These are phyloP conservation scores for Pseudochaenichthys georgianus DNA, from an alignment of 2,797 vertebrate genomes.

Conservation along the genomic window DNA sequence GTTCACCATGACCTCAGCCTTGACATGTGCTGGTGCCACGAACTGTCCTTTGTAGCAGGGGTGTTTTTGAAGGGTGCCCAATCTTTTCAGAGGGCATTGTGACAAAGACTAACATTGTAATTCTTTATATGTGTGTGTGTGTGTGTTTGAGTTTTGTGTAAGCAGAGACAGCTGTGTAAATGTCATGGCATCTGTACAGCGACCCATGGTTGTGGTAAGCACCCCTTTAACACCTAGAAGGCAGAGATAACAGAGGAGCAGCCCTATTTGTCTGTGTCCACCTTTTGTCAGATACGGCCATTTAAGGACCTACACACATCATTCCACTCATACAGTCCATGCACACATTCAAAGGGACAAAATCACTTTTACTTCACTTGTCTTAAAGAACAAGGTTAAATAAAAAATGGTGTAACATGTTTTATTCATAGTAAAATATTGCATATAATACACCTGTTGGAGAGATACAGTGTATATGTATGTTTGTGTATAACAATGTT, in stretches of 20 bases:
- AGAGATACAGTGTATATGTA: too few relatives aligned
- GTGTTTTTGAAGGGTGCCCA: constrained; percentile 72
- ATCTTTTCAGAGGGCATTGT: constrained; percentile 72
- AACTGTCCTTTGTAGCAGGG: constrained; percentile 65
- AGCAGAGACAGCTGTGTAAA: constrained; percentile 58
- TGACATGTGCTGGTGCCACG: constrained; percentile 65
- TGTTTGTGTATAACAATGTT: background rate
- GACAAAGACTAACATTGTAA: constrained; percentile 73
- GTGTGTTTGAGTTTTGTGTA: constrained; percentile 1
- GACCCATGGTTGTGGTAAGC: constrained; percentile 31
- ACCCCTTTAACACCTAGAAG: constrained; percentile 47
- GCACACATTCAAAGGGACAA: background rate
- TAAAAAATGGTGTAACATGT: background rate
- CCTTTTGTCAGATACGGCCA: constrained; percentile 20
- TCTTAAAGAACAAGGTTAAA: constrained; percentile 1
- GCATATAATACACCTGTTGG: too few relatives aligned
- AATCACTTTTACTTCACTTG: constrained; percentile 10
- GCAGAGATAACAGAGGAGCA: constrained; percentile 35
- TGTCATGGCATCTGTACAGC: constrained; percentile 60
- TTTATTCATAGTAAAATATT: background rate
- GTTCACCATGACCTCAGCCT: constrained; percentile 83
- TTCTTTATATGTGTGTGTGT: constrained; percentile 36
- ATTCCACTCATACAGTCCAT: background rate
- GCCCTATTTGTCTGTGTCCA: constrained; percentile 33
- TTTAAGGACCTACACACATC: constrained; percentile 3